Percentiles rank a stretch among this genome's conserved stretches.
Evolutionary conservation across 2,797 vertebrate species (phyloP).

Genomic region (Poecilia gillii): DNA sequence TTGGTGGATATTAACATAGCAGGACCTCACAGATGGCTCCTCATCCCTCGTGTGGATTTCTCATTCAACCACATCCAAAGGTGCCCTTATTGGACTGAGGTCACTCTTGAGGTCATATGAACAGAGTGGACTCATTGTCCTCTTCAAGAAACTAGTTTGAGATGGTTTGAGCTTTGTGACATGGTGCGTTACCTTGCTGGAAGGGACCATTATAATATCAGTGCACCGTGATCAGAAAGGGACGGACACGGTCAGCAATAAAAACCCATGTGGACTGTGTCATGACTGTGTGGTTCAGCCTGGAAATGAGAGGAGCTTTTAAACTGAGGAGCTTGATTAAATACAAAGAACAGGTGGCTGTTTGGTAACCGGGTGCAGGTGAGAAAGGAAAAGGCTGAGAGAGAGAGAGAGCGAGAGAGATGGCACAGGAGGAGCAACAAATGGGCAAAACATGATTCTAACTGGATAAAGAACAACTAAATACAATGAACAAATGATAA

Average conservation of each 20-base stretch:
- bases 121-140: neutral
- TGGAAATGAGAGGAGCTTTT: too few relatives aligned
- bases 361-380: too few relatives aligned
- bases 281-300: too few relatives aligned
- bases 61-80: neutral
- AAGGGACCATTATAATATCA: neutral
- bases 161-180: neutral
- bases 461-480: too few relatives aligned
- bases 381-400: too few relatives aligned
- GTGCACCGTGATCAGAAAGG: neutral
- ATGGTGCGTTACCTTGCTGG: neutral
- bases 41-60: neutral
- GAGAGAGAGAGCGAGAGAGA: too few relatives aligned
- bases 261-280: too few relatives aligned
- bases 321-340: too few relatives aligned
- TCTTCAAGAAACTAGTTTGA: neutral
- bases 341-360: too few relatives aligned
- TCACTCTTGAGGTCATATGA: neutral
- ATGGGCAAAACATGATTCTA: too few relatives aligned
- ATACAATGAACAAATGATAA: too few relatives aligned
- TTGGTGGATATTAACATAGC: neutral
- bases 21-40: neutral
- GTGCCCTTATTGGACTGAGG: neutral
- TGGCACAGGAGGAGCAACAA: too few relatives aligned
- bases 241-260: neutral